Conservation (phyloP, 1,140 invertebrate genomes). For the Drosophila busckii region DNA sequence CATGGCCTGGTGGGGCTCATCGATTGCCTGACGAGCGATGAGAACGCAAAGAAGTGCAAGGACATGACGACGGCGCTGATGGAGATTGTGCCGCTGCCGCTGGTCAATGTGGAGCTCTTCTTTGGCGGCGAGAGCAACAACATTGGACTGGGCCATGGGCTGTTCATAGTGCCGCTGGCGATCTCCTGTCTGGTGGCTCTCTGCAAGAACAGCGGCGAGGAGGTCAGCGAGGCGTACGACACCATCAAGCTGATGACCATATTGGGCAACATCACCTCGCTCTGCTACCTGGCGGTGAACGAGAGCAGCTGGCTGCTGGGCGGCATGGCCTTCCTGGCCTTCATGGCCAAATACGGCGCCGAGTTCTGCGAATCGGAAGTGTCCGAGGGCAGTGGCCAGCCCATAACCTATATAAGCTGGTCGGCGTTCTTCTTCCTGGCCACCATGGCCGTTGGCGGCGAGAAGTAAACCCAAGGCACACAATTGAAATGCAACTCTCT, state of each 20-base stretch:
- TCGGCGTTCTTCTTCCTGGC: conserved; percentile 40
- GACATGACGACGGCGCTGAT: conserved; percentile 16
- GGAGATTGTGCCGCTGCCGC: conserved; percentile 54
- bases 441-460: conserved; percentile 17
- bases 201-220: conserved; percentile 9
- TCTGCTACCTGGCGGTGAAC: conserved; percentile 57
- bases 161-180: conserved; percentile 58
- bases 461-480: conserved; percentile 18
- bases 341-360: conserved; percentile 58
- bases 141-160: conserved; percentile 56
- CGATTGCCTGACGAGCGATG: background rate
- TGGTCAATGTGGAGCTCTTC: conserved; percentile 60
- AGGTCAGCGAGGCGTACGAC: background rate
- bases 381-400: conserved; percentile 3
- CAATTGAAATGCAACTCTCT: background rate
- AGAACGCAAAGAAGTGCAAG: background rate
- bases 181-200: conserved; percentile 20
- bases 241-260: conserved; percentile 56
- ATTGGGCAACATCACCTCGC: conserved; percentile 59
- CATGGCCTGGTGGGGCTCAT: conserved; percentile 48
- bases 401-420: conserved; percentile 40
- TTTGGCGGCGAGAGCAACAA: conserved; percentile 42
- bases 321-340: conserved; percentile 60
- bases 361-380: conserved; percentile 13
- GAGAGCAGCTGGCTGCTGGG: conserved; percentile 43